Base-by-base conservation (phyloP, 1,140 invertebrate species). In the Drosophila bocki region DNA sequence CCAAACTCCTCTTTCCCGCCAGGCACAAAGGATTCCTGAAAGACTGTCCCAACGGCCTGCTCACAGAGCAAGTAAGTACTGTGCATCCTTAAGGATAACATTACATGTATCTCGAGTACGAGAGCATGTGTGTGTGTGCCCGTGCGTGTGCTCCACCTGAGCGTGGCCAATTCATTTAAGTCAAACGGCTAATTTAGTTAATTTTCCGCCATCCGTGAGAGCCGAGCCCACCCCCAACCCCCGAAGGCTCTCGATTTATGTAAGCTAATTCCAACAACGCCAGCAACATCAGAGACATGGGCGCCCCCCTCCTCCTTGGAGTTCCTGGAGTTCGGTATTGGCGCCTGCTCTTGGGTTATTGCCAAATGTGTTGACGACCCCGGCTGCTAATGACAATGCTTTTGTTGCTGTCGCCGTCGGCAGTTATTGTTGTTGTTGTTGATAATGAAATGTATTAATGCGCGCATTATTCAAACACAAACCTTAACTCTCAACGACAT, bases 11-110 rank as follows among this genome's bases (percentile, higher is more conserved):
- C 59, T 91, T 87, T 48, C 26, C 26, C 11, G 77, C 94, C 94
- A 98, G 97, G 97, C 97, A 98, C 94, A 98, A 98, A 95, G 97
- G 97, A 92, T 98, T 98, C 92, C 94, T 98, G 53, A 98, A 98
- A 94, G 97, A 98, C 93, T 98, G 97, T 94, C 97, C 97, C 32
- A 97, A 98, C 93, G 97, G 97, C 68, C 95, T 97, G 78, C 95
- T 98, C 19, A 98, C 97, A 72, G 97, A 98, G 94, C 97, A 98
- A 95, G 97, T 98, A 94, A 93, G 94, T 92, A 77, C 32, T n/a
- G 15, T 33, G 33, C 17, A 50, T 58, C 51, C 29, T 19, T 22
- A 51, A 48, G 11, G 53, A 56, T 19, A 12, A 19, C 29, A 32
- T 11, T 9, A 33, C 19, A n/a, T 39, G 33, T 56, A 56, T 39